These are phyloP conservation scores for Tanypteryx hageni DNA, from an alignment of 2,888 invertebrate species.

Conservation along the genomic window DNA sequence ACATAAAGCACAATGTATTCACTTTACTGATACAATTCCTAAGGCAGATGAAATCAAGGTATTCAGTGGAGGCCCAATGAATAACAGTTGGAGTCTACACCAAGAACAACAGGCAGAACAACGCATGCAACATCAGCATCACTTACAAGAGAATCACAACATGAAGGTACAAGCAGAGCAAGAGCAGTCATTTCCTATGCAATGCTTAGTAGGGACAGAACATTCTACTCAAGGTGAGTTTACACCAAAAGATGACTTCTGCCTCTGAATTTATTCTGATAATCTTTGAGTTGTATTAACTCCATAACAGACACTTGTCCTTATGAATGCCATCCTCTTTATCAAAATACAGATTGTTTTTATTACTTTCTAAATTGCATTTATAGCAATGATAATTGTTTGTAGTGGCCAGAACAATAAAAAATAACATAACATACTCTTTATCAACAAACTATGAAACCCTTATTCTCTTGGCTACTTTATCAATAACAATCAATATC, in stretches of 20 bases:
- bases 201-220: conserved; percentile 18
- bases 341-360: too few species aligned
- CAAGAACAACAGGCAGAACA: background rate
- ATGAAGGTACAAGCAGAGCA: conserved; percentile 6
- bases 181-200: conserved; percentile 33
- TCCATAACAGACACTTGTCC: too few species aligned
- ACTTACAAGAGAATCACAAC: conserved; percentile 31
- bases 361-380: too few species aligned
- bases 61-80: background rate
- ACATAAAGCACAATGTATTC: background rate
- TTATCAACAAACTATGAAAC: too few species aligned
- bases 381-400: too few species aligned
- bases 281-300: too few species aligned
- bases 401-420: too few species aligned
- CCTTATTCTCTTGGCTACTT: too few species aligned
- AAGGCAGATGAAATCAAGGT: conserved; percentile 39
- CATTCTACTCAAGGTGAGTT: conserved; percentile 38
- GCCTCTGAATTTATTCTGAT: background rate
- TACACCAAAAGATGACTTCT: background rate
- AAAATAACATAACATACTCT: too few species aligned
- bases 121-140: background rate
- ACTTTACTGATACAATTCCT: background rate
- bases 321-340: too few species aligned
- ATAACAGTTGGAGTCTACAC: conserved; percentile 24
- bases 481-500: too few species aligned